These are phyloP conservation scores for Hippocampus mohnikei DNA, from an alignment of 2,113 vertebrate species.

Conservation along the genomic window DNA sequence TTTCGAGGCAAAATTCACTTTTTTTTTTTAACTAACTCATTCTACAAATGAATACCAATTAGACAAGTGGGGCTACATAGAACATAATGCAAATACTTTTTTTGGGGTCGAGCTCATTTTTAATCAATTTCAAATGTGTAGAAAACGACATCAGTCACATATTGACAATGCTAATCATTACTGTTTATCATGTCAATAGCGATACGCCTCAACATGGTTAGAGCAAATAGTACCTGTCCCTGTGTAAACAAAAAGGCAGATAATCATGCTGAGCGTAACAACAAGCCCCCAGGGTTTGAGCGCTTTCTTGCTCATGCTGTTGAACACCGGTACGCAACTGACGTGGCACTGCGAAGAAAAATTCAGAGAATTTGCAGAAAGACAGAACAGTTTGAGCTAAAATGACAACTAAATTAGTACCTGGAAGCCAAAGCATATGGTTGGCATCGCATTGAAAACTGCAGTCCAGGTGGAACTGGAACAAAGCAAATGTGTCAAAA, in stretches of 20 bases:
- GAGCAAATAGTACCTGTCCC: conserved; percentile 79
- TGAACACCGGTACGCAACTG: conserved; percentile 92
- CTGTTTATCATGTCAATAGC: background rate
- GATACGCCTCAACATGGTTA: background rate
- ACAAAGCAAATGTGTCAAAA: conserved; percentile 45
- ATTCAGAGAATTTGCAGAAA: background rate
- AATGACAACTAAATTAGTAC: conserved; percentile 58
- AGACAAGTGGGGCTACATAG: no score
- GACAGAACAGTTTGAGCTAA: background rate
- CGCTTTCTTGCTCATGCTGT: conserved; percentile 85
- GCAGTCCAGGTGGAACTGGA: conserved; percentile 85
- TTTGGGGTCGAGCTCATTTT: no score
- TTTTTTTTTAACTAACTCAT: no score
- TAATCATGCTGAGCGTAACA: conserved; percentile 87
- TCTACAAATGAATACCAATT: no score
- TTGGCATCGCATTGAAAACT: conserved; percentile 89
- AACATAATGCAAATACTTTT: no score
- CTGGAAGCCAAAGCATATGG: conserved; percentile 95
- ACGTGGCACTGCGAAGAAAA: conserved; percentile 84
- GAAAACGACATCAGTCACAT: background rate
- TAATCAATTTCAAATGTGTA: background rate
- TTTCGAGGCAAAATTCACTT: no score
- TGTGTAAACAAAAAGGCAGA: conserved; percentile 92
- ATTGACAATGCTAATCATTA: background rate
- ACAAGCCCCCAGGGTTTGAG: conserved; percentile 86